Conservation (phyloP, 2,797 vertebrate genomes). For the Cossypha heuglini region DNA sequence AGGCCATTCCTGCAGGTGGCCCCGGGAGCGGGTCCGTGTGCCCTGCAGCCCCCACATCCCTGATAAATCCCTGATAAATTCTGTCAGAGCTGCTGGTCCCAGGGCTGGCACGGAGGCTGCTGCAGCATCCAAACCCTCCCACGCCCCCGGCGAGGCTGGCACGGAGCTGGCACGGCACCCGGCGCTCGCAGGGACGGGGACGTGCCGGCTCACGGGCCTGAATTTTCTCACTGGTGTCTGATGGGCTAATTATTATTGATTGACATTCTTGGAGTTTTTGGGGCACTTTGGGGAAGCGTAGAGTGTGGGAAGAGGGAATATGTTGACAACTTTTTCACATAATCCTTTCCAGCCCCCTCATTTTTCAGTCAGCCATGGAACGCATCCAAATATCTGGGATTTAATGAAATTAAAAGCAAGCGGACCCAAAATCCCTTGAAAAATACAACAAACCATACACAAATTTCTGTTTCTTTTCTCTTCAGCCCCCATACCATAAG, state of each 20-base stretch:
- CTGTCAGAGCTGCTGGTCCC: not conserved
- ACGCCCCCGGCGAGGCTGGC: not conserved
- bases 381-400: slow-evolving; percentile 11
- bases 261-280: slow-evolving; percentile 37
- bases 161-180: not conserved
- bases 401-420: slow-evolving; percentile 49
- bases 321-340: slow-evolving; percentile 65
- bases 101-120: not conserved
- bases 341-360: slow-evolving; percentile 57
- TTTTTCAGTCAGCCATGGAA: slow-evolving; percentile 55
- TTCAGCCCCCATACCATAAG: rapidly evolving
- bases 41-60: not conserved
- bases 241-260: slow-evolving; percentile 51
- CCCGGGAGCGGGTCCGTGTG: rapidly evolving
- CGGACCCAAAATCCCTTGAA: not conserved
- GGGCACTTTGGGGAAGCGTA: slow-evolving; percentile 4
- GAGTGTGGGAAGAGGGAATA: slow-evolving; percentile 65
- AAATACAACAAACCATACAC: not conserved
- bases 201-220: not conserved
- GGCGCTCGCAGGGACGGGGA: rapidly evolving
- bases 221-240: not conserved
- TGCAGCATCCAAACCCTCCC: not conserved
- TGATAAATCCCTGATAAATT: not conserved
- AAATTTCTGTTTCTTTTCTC: not conserved
- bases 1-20: rapidly evolving